Evolutionary conservation across 2,888 invertebrate genomes (phyloP).

Genomic region (Parochlus steinenii): DNA sequence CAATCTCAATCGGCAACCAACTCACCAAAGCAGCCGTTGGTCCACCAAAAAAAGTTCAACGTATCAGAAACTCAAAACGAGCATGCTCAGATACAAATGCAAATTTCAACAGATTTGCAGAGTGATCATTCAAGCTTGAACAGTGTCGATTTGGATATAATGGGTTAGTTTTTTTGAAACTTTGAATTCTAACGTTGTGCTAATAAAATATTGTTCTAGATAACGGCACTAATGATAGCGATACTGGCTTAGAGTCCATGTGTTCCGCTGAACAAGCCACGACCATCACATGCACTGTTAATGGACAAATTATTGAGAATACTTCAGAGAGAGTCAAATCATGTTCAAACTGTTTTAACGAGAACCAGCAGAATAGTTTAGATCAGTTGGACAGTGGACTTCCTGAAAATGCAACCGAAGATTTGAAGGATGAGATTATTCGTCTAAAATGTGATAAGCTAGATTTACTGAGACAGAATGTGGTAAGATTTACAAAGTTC

Average conservation of each 20-base stretch:
- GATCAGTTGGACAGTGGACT: too few species aligned
- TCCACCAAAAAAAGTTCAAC: neutral
- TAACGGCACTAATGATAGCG: slow-evolving; percentile 72
- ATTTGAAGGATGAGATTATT: slow-evolving; percentile 70
- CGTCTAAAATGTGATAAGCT: slow-evolving; percentile 88
- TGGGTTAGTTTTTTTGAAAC: slow-evolving; percentile 37
- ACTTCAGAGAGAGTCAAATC: too few species aligned
- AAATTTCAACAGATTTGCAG: slow-evolving; percentile 7
- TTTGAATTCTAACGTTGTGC: too few species aligned
- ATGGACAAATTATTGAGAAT: too few species aligned
- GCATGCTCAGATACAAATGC: too few species aligned
- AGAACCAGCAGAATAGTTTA: too few species aligned
- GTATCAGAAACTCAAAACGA: neutral
- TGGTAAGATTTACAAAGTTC: too few species aligned
- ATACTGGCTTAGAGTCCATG: slow-evolving; percentile 92
- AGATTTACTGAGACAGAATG: slow-evolving; percentile 86
- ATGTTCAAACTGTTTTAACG: too few species aligned
- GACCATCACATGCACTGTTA: too few species aligned
- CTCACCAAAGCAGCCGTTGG: slow-evolving; percentile 2
- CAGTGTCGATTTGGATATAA: slow-evolving; percentile 69
- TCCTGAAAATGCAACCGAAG: slow-evolving; percentile 48
- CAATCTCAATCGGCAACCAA: slow-evolving; percentile 1
- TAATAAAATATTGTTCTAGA: slow-evolving; percentile 29
- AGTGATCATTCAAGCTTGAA: slow-evolving; percentile 88
- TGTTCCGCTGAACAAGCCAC: slow-evolving; percentile 57